These are phyloP conservation scores for Athene cunicularia DNA, from an alignment of 2,113 vertebrate species.

Conservation along the genomic window DNA sequence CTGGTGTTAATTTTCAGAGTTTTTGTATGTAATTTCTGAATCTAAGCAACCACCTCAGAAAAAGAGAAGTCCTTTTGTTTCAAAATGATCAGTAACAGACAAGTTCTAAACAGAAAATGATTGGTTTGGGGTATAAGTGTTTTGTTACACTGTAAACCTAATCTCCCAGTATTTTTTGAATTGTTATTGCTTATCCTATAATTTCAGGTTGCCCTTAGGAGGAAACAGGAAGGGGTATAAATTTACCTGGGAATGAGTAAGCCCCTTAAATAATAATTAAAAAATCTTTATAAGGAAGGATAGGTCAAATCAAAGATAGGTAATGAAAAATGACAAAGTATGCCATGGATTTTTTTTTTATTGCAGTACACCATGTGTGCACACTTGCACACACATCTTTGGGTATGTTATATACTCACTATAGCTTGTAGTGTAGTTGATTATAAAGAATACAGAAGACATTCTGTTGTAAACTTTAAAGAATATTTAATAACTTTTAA, in stretches of 20 bases:
- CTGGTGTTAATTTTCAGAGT: neutral
- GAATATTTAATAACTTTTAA: slow-evolving; percentile 71
- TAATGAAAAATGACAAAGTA: neutral
- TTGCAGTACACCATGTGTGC: neutral
- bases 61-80: neutral
- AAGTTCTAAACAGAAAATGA: neutral
- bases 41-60: neutral
- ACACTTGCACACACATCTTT: neutral
- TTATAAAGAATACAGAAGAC: slow-evolving; percentile 69
- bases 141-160: neutral
- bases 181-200: rapidly evolving
- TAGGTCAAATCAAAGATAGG: neutral
- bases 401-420: neutral
- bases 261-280: neutral
- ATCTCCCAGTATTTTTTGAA: neutral
- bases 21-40: neutral
- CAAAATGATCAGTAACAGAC: neutral
- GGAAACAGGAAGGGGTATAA: neutral
- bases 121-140: neutral
- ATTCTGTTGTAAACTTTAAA: slow-evolving; percentile 60
- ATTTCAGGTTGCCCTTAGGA: neutral
- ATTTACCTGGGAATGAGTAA: neutral
- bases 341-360: neutral
- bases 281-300: neutral
- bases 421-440: neutral